Evolutionary conservation across 2,888 invertebrate species (phyloP).

Genomic region (Philereme vetulata): DNA sequence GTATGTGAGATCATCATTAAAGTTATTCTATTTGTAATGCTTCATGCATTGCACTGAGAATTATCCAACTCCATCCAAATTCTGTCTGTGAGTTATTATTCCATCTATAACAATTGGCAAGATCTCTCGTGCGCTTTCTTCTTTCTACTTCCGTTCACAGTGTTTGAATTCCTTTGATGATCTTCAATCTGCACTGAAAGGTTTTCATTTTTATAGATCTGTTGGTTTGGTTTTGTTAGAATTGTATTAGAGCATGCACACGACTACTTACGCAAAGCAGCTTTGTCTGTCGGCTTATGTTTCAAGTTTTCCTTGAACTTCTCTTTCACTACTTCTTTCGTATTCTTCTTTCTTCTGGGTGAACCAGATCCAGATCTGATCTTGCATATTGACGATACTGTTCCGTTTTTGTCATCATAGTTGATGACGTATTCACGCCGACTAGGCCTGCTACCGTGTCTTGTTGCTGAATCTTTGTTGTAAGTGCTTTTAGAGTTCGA

Average conservation of each 20-base stretch:
- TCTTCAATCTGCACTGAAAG: slow-evolving; percentile 78
- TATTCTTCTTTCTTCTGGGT: slow-evolving; percentile 57
- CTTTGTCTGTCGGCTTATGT: slow-evolving; percentile 63
- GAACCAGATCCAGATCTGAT: slow-evolving; percentile 56
- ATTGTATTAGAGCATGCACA: slow-evolving; percentile 68
- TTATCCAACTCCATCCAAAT: slow-evolving; percentile 37
- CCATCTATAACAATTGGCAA: slow-evolving; percentile 72
- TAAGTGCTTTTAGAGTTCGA: slow-evolving; percentile 37
- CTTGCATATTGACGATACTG: slow-evolving; percentile 75
- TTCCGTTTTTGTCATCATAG: slow-evolving; percentile 78
- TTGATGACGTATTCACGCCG: slow-evolving; percentile 75
- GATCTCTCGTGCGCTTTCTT: slow-evolving; percentile 67
- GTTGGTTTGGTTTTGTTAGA: slow-evolving; percentile 59
- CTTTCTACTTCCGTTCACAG: slow-evolving; percentile 61
- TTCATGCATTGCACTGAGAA: slow-evolving; percentile 34
- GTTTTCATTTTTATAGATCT: slow-evolving; percentile 67
- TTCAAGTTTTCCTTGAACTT: slow-evolving; percentile 57
- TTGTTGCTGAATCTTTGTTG: slow-evolving; percentile 42
- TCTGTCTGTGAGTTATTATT: slow-evolving; percentile 42
- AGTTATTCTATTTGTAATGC: slow-evolving; percentile 46
- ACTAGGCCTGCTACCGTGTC: slow-evolving; percentile 48
- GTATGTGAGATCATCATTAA: slow-evolving; percentile 75
- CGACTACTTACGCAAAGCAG: slow-evolving; percentile 76
- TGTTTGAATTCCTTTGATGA: slow-evolving; percentile 60
- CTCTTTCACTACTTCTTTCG: slow-evolving; percentile 56